Base-by-base conservation (phyloP, 2,797 vertebrate species). In the Clarias laeviceps region DNA sequence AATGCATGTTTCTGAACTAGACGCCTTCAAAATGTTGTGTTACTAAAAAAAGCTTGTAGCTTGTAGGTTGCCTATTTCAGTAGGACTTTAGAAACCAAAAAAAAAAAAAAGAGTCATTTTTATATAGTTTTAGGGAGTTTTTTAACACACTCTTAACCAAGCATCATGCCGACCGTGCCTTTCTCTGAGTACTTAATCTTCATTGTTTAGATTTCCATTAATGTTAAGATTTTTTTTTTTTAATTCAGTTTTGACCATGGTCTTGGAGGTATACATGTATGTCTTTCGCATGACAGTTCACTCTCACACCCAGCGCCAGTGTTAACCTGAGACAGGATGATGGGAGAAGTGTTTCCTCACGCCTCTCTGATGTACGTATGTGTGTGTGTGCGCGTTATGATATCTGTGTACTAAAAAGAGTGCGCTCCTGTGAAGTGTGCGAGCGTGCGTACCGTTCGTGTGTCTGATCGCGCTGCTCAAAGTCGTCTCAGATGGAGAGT, bases 321-420 rank as follows among this genome's bases (percentile, higher is more conserved):
- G 82, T 83, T 89, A 89, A 91, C 91, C 90, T 88, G 92, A 92
- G 93, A 74, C 78, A 89, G 89, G 87, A 90, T 88, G 91, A 91
- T 84, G 89, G 90, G 84, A 34, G 84, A 83, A 40, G 88, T 88
- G 90, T 91, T 57, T 69, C 92, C 80, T 92, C 90, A 87, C 85
- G 57, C 84, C 91, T 83, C 66, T 66, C 70, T 84, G 76, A 82
- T 85, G 56, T 80, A 69, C 45, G 45, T 50, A 12, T 86, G 29
- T 83, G 50, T 83, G 82, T 74, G 66, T 73, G 57, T 54, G 79
- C 61, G 61, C 32, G 54, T 81, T 72, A 54, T 64, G 69, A 83
- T 74, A 50, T 61, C 70, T 72, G 73, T 82, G 73, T 85, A 76
- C 80, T 92, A 32, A 84, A 54, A 78, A 56, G 65, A 73, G 82